These are phyloP conservation scores for Smittia sp. DNA, from an alignment of 2,888 invertebrate genomes.

Conservation along the genomic window DNA sequence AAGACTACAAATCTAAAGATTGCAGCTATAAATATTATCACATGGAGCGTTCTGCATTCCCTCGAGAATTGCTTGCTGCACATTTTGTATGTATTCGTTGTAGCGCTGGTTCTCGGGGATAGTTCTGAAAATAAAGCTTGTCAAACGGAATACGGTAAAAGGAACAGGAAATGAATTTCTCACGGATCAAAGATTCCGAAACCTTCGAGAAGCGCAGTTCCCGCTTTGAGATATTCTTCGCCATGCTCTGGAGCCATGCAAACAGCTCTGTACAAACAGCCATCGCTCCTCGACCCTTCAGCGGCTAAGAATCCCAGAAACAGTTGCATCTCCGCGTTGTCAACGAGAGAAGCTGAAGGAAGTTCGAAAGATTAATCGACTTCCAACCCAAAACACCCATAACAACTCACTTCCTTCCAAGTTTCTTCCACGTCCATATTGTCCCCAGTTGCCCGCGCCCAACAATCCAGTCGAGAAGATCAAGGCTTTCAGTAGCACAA, in stretches of 20 bases:
- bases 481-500: conserved; percentile 75
- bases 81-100: conserved; percentile 61
- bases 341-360: conserved; percentile 50
- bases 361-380: not conserved
- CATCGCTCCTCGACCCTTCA: conserved; percentile 69
- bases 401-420: conserved; percentile 45
- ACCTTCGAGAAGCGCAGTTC: conserved; percentile 71
- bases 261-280: conserved; percentile 72
- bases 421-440: conserved; percentile 59
- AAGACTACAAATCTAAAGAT: not conserved
- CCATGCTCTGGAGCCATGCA: conserved; percentile 73
- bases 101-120: conserved; percentile 59
- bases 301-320: conserved; percentile 60
- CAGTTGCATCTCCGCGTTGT: conserved; percentile 65
- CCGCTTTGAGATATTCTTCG: conserved; percentile 71
- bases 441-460: conserved; percentile 67
- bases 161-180: conserved; percentile 2
- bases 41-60: conserved; percentile 62
- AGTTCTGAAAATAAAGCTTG: conserved; percentile 53
- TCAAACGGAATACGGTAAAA: conserved; percentile 12
- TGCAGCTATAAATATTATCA: conserved; percentile 57
- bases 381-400: not conserved
- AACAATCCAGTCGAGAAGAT: conserved; percentile 78
- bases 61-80: conserved; percentile 66
- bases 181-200: conserved; percentile 67